Percentiles rank a stretch among this genome's conserved stretches.
Evolutionary conservation across 1,140 invertebrate species (phyloP).

Genomic region (Drosophila ironensis): DNA sequence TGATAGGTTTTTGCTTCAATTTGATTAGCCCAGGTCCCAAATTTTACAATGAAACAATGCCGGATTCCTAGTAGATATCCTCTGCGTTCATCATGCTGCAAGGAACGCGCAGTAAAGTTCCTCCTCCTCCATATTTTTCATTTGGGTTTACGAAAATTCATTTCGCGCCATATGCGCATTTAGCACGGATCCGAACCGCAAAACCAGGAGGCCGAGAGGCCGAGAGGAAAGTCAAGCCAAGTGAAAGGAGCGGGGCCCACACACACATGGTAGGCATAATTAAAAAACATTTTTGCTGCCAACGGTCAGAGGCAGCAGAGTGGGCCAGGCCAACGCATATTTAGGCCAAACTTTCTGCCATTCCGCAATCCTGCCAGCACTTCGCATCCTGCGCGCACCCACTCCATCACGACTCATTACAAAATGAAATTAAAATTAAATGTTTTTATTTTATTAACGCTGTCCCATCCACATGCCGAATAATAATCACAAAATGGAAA

Average conservation of each 20-base stretch:
- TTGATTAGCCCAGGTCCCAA: too few species aligned
- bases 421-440: conserved; percentile 76
- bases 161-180: conserved; percentile 75
- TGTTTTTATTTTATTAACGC: conserved; percentile 55
- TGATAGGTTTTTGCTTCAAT: too few species aligned
- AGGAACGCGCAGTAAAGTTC: background rate
- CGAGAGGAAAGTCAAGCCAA: conserved; percentile 45
- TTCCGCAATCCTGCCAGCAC: background rate
- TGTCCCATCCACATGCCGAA: conserved; percentile 19
- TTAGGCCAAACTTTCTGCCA: conserved; percentile 60
- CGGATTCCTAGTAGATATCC: background rate
- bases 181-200: conserved; percentile 66
- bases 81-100: background rate
- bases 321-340: conserved; percentile 28
- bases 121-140: conserved; percentile 14
- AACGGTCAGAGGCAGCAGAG: conserved; percentile 1
- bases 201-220: conserved; percentile 33
- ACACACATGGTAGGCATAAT: conserved; percentile 55
- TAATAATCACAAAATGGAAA: conserved; percentile 61
- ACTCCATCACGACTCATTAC: conserved; percentile 33
- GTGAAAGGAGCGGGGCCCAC: conserved; percentile 47
- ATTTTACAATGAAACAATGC: too few species aligned
- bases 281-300: conserved; percentile 61
- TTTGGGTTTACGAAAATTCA: conserved; percentile 56
- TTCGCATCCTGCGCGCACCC: background rate